Evolutionary conservation across 2,797 vertebrate genomes (phyloP), one percentile per base, ranked within the genome.

Genomic region (Pelochelys cantorii): DNA sequence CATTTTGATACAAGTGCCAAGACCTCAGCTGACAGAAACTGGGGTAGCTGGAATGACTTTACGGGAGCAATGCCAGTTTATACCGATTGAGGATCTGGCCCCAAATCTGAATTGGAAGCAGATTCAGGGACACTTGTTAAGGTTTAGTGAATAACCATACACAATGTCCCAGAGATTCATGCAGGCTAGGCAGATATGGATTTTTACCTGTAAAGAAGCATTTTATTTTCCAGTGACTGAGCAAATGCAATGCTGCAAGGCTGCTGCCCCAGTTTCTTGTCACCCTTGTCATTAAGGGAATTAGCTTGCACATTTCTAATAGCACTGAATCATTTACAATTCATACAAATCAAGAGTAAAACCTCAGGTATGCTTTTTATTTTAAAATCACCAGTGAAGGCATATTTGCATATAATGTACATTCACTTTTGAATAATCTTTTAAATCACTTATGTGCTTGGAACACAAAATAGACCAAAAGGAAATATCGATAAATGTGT

Each of bases 141-240:
- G 90, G 31, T 89, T 88, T 74, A 88, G 37, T 81, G 59, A 17
- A 55, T 81, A 80, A 74, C 88, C 2, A 59, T 56, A 84, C 14
- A 87, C 6, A 79, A 15, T 1, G 4, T 48, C 68, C 86, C 74
- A 80, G 20, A 85, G 55, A 88, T 79, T 86, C 54, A 86, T 23
- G 57, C 0, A 1, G 92, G 53, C 88, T 25, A 89, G 93, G 86
- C 3, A 92, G 85, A 62, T 71, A 91, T 1, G 65, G 92, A 85
- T 92, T 95, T 94, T 87, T 83, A 81, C 37, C 92, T 90, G 0
- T 90, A 95, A 86, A 96, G 80, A 27, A 12, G 31, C 22, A 62
- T 92, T 88, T 83, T 34, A 83, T 83, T 85, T 90, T 95, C 60
- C 37, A 88, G 8, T 11, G 34, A 84, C 29, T 22, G 90, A 79